Conservation (phyloP, 2,797 vertebrate species). For the Halcyon leucocephala region DNA sequence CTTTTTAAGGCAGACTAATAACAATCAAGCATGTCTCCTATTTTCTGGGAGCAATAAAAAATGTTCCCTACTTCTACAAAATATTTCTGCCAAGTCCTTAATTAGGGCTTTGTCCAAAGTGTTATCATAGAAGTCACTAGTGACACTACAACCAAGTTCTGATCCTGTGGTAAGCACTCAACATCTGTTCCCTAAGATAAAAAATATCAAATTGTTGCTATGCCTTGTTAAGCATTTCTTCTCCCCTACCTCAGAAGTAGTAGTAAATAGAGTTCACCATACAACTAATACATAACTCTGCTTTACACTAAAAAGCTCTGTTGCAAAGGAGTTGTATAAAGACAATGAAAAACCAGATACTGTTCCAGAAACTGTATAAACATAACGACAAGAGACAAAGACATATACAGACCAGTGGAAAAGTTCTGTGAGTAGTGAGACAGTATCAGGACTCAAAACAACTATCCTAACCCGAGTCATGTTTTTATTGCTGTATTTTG, state of each 20-base stretch:
- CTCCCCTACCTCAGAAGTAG: background rate
- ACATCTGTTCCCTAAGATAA: conserved; percentile 2
- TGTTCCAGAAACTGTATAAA: background rate
- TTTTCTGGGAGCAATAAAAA: background rate
- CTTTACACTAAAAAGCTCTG: background rate
- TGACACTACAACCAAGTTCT: background rate
- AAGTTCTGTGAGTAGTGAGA: background rate
- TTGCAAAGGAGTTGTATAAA: background rate
- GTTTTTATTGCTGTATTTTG: background rate
- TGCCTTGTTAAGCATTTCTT: background rate
- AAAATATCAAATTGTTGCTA: background rate
- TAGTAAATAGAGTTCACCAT: background rate
- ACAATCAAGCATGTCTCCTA: background rate
- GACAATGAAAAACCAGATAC: background rate
- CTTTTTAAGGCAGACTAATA: background rate
- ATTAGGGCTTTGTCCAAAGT: background rate
- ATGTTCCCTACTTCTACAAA: background rate
- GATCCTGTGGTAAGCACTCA: background rate
- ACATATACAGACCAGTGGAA: background rate
- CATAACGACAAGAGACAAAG: background rate
- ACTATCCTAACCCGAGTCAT: background rate
- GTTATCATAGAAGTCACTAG: background rate
- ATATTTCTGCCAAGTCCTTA: fast-evolving
- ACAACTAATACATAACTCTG: background rate
- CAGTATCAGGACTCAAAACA: background rate